Conservation (phyloP, 1,140 invertebrate species). For the Chelonus insularis region DNA sequence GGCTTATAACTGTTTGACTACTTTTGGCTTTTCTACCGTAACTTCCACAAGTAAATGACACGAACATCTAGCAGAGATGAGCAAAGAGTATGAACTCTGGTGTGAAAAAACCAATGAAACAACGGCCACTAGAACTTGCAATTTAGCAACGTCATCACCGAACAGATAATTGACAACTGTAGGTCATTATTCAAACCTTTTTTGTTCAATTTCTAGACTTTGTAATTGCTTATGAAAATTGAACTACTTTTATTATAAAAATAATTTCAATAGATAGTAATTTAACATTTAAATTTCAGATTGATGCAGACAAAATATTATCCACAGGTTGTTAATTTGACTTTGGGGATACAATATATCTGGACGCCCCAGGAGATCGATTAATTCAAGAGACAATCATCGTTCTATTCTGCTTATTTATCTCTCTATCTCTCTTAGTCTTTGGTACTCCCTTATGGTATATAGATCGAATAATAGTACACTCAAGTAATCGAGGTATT, state of each 20-base stretch:
- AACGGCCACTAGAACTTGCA: constrained; percentile 1
- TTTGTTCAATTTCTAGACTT: constrained; percentile 28
- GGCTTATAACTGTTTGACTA: background rate
- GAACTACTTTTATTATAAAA: no score
- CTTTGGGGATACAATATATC: background rate
- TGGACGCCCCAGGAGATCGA: no score
- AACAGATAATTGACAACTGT: constrained; percentile 24
- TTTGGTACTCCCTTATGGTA: no score
- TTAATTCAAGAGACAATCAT: no score
- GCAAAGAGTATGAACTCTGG: background rate
- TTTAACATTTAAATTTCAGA: constrained; percentile 2
- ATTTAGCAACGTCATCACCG: constrained; percentile 27
- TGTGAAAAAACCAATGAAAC: constrained; percentile 17
- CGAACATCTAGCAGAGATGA: background rate
- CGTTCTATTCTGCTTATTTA: background rate
- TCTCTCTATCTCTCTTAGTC: background rate
- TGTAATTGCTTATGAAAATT: no score
- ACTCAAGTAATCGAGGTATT: constrained; percentile 15
- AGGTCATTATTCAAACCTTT: constrained; percentile 27
- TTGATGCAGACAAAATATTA: constrained; percentile 13
- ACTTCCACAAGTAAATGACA: background rate
- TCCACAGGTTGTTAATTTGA: constrained; percentile 32
- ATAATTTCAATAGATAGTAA: background rate
- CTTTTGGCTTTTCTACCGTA: background rate
- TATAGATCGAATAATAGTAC: no score